Conservation (phyloP, 2,113 vertebrate species). For the Aegotheles bennettii region DNA sequence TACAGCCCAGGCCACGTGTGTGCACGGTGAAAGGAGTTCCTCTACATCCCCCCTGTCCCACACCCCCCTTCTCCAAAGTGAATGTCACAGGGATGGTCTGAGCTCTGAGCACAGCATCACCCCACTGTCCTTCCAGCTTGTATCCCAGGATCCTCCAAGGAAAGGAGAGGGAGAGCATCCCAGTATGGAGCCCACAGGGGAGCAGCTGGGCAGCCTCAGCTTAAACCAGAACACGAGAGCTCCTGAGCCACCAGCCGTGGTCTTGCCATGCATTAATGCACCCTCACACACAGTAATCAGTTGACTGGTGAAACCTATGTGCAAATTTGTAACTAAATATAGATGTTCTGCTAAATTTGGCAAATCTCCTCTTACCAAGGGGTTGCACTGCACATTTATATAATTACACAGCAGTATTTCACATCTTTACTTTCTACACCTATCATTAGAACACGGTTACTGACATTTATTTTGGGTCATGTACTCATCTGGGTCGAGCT, state of each 20-base stretch:
- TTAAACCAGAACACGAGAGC: neutral
- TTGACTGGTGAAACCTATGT: neutral
- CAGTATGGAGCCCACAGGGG: neutral
- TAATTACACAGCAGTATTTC: slow-evolving; percentile 19
- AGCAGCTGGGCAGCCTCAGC: neutral
- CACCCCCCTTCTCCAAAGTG: neutral
- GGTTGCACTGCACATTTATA: neutral
- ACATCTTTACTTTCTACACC: slow-evolving; percentile 35
- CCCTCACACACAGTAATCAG: neutral
- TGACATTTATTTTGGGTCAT: slow-evolving; percentile 37
- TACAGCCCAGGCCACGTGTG: neutral
- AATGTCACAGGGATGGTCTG: fast-evolving
- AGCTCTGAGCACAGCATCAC: neutral
- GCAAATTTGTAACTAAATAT: slow-evolving; percentile 31
- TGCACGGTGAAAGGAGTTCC: neutral
- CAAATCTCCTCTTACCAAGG: neutral
- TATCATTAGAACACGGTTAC: slow-evolving; percentile 22
- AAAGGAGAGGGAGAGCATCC: neutral
- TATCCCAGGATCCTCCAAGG: neutral
- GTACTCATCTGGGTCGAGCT: slow-evolving; percentile 4
- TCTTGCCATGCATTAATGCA: neutral
- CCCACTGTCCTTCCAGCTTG: neutral
- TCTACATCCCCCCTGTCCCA: neutral
- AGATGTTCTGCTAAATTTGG: slow-evolving; percentile 16
- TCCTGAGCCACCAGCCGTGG: neutral